Evolutionary conservation across 2,797 vertebrate genomes (phyloP).

Genomic region (Hipposideros larvatus): DNA sequence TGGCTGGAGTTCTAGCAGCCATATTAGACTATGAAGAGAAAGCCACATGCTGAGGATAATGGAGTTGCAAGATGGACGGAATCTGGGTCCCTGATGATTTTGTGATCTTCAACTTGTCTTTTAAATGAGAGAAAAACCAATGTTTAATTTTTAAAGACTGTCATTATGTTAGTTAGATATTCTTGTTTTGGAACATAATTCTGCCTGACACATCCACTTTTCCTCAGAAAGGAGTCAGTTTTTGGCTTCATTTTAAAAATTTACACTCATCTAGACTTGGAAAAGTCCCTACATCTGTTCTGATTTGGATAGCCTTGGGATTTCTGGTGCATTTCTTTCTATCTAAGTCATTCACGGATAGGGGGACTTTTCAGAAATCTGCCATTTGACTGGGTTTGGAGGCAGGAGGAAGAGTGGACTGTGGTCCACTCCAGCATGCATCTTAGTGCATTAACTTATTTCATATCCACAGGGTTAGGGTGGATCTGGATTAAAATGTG

Average conservation of each 20-base stretch:
- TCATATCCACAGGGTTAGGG: background rate
- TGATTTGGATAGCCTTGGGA: background rate
- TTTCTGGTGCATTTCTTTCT: background rate
- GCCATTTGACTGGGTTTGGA: background rate
- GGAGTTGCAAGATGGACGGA: background rate
- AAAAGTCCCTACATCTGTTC: background rate
- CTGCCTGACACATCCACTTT: background rate
- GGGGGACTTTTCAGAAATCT: background rate
- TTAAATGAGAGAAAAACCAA: background rate
- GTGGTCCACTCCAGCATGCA: background rate
- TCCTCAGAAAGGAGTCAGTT: background rate
- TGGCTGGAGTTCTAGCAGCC: background rate
- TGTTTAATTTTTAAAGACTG: background rate
- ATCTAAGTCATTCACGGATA: background rate
- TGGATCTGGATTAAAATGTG: background rate
- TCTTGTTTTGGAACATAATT: background rate
- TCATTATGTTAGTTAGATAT: background rate
- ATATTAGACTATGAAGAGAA: background rate
- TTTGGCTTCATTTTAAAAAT: background rate
- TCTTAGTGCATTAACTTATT: background rate
- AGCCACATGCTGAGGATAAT: background rate
- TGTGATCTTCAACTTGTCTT: background rate
- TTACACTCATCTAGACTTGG: background rate
- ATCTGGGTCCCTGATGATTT: background rate
- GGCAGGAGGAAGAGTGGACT: no score